Evolutionary conservation across 2,888 invertebrate genomes (phyloP).

Genomic region (Ophion slaviceki): DNA sequence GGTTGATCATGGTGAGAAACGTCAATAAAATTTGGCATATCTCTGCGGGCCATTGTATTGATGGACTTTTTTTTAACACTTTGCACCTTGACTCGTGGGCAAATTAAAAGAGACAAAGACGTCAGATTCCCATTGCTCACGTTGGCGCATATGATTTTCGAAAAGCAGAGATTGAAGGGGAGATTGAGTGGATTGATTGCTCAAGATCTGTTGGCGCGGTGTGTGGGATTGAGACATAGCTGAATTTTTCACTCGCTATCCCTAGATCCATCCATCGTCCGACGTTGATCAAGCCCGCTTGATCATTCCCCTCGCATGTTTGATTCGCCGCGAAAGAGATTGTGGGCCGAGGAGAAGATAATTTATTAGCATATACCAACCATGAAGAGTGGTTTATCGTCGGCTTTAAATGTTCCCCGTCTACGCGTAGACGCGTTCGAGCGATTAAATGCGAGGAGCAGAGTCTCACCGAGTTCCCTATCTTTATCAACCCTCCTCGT

Average conservation of each 20-base stretch:
- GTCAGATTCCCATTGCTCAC: background rate
- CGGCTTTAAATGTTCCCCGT: constrained; percentile 53
- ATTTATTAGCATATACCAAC: constrained; percentile 63
- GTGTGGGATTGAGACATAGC: constrained; percentile 53
- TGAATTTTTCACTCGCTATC: constrained; percentile 31
- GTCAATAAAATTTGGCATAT: background rate
- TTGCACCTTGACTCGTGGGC: background rate
- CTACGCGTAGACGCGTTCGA: constrained; percentile 46
- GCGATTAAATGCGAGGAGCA: constrained; percentile 58
- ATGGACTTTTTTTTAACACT: background rate
- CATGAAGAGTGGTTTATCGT: constrained; percentile 62
- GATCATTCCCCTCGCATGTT: constrained; percentile 44
- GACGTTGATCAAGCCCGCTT: constrained; percentile 58
- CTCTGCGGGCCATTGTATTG: background rate
- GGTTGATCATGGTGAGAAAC: background rate
- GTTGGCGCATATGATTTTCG: background rate
- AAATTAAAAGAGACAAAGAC: background rate
- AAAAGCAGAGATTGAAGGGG: background rate
- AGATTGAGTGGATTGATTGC: constrained; percentile 47
- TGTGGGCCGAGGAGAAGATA: constrained; percentile 53
- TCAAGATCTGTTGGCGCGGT: constrained; percentile 21
- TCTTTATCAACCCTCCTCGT: constrained; percentile 55
- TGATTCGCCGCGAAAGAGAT: constrained; percentile 27
- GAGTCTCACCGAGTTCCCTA: constrained; percentile 46
- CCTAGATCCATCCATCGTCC: constrained; percentile 57